Evolutionary conservation across 2,888 invertebrate genomes (phyloP), one percentile per base, ranked within the genome.

Genomic region (Arge pagana): DNA sequence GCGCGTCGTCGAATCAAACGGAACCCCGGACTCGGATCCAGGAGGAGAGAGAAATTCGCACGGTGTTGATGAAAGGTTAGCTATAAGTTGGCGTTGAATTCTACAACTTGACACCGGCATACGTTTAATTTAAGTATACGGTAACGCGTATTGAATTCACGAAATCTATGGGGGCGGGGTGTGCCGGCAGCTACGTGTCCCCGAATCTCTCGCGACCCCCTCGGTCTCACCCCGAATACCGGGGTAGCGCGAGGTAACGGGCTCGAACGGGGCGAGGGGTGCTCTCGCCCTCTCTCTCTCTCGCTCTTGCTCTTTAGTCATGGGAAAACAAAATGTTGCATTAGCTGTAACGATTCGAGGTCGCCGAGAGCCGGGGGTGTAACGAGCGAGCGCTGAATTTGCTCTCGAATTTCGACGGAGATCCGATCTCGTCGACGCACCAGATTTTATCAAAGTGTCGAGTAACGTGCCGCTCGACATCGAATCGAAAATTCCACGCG

Each of bases 61-160:
- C 74, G 72, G 67, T 62, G 66, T 68, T 76, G 76, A 75, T 76
- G 67, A 75, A 68, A 71, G 76, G 76, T 75, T 76, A 75, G 73
- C 67, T 75, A 76, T 76, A 76, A 76, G 71, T 21, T 63, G 70
- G 65, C 58, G 65, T 68, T 40, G 45, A 35, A 36, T 28, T 50
- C 52, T 57, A 72, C 67, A 71, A 68, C 67, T 66, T 57, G 66
- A 73, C 68, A 72, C 71, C 65, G 62, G 65, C 66, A 63, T 63
- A 62, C 68, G 66, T 74, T 75, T 75, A 74, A 75, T 70, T 70
- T 71, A 66, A 70, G 71, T 67, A 68, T 68, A 68, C 33, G 33
- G 33, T 33, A 13, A 26, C 28, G 28, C 28, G 8, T 2, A 8
- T 26, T 26, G 10, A 3, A n/a, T 26, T 26, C 28, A 3, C 8